phyloP scores from a whole-genome alignment of 2,797 vertebrate genomes.

The Phataginus tetradactyla region DNA sequence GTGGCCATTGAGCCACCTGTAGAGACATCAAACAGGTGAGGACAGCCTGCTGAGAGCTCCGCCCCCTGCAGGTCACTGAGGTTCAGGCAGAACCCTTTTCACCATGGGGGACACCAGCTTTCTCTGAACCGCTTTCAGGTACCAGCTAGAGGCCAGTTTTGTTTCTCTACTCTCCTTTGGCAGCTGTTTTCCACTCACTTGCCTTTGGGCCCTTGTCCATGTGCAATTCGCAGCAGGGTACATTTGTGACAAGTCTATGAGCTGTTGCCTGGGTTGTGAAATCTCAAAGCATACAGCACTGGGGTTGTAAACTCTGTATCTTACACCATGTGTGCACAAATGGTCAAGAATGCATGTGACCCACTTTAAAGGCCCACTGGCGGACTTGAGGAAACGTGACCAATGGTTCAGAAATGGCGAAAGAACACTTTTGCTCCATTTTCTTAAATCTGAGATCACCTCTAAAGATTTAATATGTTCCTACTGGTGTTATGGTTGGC shows the following conservation, averaged over 20 bases:
- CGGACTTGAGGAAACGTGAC: background rate
- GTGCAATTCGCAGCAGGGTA: background rate
- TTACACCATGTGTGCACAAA: background rate
- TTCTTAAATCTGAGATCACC: conserved; percentile 17
- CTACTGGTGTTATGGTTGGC: background rate
- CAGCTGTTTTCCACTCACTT: background rate
- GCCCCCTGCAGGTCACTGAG: background rate
- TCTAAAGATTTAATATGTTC: background rate
- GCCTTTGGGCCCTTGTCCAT: background rate
- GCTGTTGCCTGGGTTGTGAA: background rate
- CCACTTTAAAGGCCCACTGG: background rate
- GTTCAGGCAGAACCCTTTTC: background rate
- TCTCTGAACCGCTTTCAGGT: conserved; percentile 3
- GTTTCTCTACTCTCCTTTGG: background rate
- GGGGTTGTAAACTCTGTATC: background rate
- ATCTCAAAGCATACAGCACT: background rate
- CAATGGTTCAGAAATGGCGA: background rate
- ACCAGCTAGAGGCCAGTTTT: background rate
- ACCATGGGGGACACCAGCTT: background rate
- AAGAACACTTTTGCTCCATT: conserved; percentile 55
- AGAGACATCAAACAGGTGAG: background rate
- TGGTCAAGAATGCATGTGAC: background rate
- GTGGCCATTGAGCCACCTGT: background rate
- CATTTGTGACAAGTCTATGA: background rate
- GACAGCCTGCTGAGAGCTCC: too few relatives aligned